Conservation (phyloP, 1,140 invertebrate species). For the Drosophila persimilis region DNA sequence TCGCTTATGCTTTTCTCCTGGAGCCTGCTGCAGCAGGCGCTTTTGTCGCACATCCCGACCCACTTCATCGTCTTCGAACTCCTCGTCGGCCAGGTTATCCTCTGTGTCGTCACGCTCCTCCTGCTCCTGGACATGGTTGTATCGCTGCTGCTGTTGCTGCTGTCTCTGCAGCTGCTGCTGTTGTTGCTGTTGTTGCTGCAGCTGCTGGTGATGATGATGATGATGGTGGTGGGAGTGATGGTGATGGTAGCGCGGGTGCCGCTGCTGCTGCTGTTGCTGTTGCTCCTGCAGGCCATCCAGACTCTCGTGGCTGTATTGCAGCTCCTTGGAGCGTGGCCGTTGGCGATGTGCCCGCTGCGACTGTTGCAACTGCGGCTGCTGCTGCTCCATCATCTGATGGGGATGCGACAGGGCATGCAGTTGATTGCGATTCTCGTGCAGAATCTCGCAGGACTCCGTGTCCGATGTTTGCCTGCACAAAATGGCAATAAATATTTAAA, state of each 20-base stretch:
- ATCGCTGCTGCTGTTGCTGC: constrained; percentile 54
- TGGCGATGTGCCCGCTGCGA: constrained; percentile 65
- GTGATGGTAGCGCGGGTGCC: constrained; percentile 62
- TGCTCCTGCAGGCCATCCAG: constrained; percentile 61
- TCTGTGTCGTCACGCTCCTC: constrained; percentile 80
- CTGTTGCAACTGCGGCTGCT: constrained; percentile 36
- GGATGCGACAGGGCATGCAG: constrained; percentile 55
- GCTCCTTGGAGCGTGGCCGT: constrained; percentile 75
- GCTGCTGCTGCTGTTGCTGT: constrained; percentile 41
- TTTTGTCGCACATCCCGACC: constrained; percentile 77
- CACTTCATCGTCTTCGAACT: constrained; percentile 81
- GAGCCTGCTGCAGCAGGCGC: constrained; percentile 46
- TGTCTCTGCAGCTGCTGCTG: constrained; percentile 51
- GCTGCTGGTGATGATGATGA: constrained; percentile 68
- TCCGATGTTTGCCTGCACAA: constrained; percentile 80
- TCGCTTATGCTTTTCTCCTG: constrained; percentile 23
- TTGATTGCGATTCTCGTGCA: constrained; percentile 78
- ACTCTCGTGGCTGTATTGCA: constrained; percentile 77
- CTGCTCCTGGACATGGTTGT: constrained; percentile 68
- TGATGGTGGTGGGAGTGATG: constrained; percentile 74
- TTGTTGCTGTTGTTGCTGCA: constrained; percentile 35
- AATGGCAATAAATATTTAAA: not conserved
- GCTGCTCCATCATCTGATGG: constrained; percentile 4
- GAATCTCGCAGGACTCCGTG: constrained; percentile 82
- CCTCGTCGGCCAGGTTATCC: constrained; percentile 80